Evolutionary conservation across 2,113 vertebrate species (phyloP), one percentile per base, ranked within the genome.

Genomic region (Redunca redunca): DNA sequence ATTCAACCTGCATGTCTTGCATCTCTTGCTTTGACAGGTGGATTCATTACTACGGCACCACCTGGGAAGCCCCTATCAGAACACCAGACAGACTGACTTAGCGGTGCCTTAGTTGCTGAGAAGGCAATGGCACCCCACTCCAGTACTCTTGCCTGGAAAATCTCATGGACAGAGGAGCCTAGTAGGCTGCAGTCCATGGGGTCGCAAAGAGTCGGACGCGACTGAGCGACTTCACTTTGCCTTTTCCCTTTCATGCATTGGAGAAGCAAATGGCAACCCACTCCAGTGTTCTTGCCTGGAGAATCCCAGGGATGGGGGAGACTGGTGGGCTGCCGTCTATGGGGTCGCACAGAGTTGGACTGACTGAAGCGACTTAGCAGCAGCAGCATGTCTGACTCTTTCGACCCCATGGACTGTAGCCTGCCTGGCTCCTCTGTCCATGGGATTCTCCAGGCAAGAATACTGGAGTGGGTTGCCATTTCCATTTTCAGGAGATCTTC

Each of bases 171-270:
- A 1, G 60, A 62, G 28, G 60, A 62, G 60, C 60, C 60, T 62
- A 28, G 28, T 62, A 1, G 28, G 60, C 28, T 62, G 28, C 28
- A 33, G 60, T 62, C 60, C 60, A 33, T 16, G 28, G 13, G 60
- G 60, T 62, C 28, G 1, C 1, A 0, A 62, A 0, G 14, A 62
- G 60, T 62, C 14, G 6, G 28, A 62, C 1, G 1, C 1, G 6
- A 62, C 60, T 62, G 60, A 62, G 6, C 1, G 28, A 62, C 60
- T 62, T 30, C 58, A 14, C 28, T 30, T 62, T 62, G 28, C 7
- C 13, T 62, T 30, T 62, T 30, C 58, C 6, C 58, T 30, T 62
- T 62, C 28, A 62, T 30, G 28, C 13, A 15, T 30, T 30, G 13
- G 58, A 62, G 58, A 62, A 62, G 58, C 2, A 62, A 62, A 62